phyloP scores from a whole-genome alignment of 2,113 vertebrate genomes.

The Ammospiza nelsoni region DNA sequence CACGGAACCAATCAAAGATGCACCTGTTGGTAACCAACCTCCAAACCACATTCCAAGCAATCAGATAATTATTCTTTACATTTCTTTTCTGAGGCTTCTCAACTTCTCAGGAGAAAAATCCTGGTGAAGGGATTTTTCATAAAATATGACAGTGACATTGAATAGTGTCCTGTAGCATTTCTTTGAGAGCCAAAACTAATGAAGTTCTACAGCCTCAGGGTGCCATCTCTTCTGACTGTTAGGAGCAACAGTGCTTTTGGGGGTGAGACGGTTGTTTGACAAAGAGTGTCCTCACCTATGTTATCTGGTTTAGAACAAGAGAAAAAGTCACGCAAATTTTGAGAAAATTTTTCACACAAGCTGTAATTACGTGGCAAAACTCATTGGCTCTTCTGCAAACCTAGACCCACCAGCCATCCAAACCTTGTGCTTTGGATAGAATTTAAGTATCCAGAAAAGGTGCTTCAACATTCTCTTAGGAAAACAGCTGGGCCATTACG shows the following conservation, averaged over 20 bases:
- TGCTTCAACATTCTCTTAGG: neutral
- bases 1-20: too few relatives aligned
- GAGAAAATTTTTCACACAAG: neutral
- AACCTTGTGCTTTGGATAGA: neutral
- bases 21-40: too few relatives aligned
- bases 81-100: too few relatives aligned
- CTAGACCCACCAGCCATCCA: neutral
- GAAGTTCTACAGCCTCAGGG: neutral
- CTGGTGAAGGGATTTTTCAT: too few relatives aligned
- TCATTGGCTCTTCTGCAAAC: neutral
- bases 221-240: neutral
- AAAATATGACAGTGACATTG: too few relatives aligned
- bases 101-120: too few relatives aligned
- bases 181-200: neutral
- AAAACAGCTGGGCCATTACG: neutral
- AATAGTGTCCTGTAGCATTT: neutral
- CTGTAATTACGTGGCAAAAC: neutral
- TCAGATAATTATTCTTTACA: too few relatives aligned
- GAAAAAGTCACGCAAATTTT: neutral
- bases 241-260: neutral
- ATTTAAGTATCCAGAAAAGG: neutral
- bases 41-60: too few relatives aligned
- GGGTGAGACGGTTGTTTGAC: neutral
- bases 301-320: neutral
- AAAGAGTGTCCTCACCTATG: neutral